These are phyloP conservation scores for Hemibagrus wyckioides DNA, from an alignment of 2,113 vertebrate genomes.

Conservation along the genomic window DNA sequence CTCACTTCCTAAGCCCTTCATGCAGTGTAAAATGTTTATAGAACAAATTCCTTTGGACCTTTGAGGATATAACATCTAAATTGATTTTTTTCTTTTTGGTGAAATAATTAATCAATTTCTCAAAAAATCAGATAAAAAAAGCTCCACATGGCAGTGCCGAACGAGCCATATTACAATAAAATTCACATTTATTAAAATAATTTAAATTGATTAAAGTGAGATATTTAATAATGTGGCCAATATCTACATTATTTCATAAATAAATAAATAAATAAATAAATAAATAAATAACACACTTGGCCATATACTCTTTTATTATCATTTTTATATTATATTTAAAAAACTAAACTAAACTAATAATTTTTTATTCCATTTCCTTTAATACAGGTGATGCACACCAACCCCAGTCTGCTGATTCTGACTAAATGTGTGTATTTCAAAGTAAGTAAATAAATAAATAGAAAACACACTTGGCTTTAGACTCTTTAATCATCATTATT, in stretches of 20 bases:
- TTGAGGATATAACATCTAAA: not conserved
- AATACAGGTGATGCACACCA: not conserved
- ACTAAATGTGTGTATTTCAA: no score
- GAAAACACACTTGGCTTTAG: no score
- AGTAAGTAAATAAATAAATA: no score
- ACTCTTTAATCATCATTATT: no score
- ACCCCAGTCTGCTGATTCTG: slow-evolving; percentile 2
- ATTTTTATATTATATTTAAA: not conserved
- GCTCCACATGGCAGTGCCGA: no score
- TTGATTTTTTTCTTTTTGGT: not conserved
- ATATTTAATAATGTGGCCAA: not conserved
- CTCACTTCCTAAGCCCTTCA: not conserved
- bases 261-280: not conserved
- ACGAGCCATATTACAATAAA: not conserved
- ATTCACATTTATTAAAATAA: not conserved
- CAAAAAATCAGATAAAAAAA: no score
- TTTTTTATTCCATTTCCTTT: not conserved
- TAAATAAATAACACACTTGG: not conserved
- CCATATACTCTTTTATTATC: not conserved
- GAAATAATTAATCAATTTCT: not conserved
- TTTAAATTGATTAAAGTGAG: not conserved
- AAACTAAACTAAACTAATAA: not conserved
- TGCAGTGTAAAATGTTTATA: not conserved
- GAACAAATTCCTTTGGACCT: not conserved
- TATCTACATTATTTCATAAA: not conserved